Evolutionary conservation across 2,888 invertebrate species (phyloP), one percentile per base, ranked within the genome.

Genomic region (Reticulitermes lucifugus): DNA sequence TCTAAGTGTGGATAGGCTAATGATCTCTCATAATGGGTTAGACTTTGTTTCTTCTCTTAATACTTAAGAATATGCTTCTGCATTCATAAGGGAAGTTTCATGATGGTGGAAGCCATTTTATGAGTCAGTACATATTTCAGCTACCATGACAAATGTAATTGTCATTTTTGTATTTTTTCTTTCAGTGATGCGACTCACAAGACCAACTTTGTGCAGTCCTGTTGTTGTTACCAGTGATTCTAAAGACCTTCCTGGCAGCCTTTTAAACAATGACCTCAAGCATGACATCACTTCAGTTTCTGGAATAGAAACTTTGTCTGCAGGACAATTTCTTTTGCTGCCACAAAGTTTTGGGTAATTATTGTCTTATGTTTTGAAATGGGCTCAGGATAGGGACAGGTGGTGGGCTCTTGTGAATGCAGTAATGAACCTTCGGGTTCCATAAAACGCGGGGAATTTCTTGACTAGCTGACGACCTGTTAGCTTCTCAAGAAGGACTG

Each of bases 321-420:
- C 96, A 84, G 98, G 98, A 2, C 97, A 98, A 89, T 97, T 98
- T 90, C 93, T 99, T 89, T 93, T 98, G 85, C 92, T 99, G 83
- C 99, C 99, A 22, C 99, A 99, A 92, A 98, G 97, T 90, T 99
- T 99, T 91, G 99, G 99, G 95, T 94, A 89, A 88, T 90, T 41
- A 2, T 41, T 73, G 2, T 35, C 35, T 0, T 35, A 6, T 55
- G 25, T n/a, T 12, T 65, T n/a, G n/a, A 65, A 65, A 65, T 18
- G 5, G 55, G 25, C 25, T 25, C 25, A 25, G 25, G 25, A 25
- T 25, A 25, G 25, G 25, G 25, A 25, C 25, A 25, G 25, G 25
- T 25, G 25, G 25, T 25, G 25, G 25, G 25, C 25, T 25, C 25
- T 25, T 25, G 25, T 25, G 25, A 25, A 25, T 25, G 25, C 25